A percentile compares a stretch with the other conserved stretches of the same genome.
Evolutionary conservation across 1,140 invertebrate species (phyloP).

Genomic region (Steinernema khuongi): DNA sequence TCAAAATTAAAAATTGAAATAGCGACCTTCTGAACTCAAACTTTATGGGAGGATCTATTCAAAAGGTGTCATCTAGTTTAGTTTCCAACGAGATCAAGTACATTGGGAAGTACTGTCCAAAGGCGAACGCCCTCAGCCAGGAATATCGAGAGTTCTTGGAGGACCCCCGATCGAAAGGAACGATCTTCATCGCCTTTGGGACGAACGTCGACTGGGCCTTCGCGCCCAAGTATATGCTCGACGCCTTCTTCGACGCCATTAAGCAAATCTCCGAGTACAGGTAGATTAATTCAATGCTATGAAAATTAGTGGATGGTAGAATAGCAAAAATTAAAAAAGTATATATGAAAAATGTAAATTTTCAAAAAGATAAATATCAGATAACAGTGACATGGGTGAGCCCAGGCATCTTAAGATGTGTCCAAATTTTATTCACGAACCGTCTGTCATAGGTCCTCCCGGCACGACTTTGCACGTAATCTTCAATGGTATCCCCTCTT

Average conservation of each 20-base stretch:
- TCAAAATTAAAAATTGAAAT: too few relatives aligned
- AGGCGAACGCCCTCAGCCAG: neutral
- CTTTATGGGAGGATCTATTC: neutral
- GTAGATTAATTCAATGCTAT: neutral
- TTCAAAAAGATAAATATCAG: too few relatives aligned
- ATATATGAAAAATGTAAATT: too few relatives aligned
- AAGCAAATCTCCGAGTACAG: slow-evolving; percentile 34
- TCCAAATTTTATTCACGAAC: too few relatives aligned
- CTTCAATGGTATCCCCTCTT: too few relatives aligned
- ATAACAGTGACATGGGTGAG: too few relatives aligned
- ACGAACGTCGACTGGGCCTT: slow-evolving; percentile 28
- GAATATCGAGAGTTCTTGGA: slow-evolving; percentile 36
- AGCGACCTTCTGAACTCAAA: too few relatives aligned
- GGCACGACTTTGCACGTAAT: too few relatives aligned
- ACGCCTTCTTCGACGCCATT: slow-evolving; percentile 33
- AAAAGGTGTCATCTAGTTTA: neutral
- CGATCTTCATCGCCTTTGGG: slow-evolving; percentile 41
- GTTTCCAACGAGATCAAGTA: neutral
- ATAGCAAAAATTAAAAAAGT: too few relatives aligned
- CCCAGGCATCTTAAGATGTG: too few relatives aligned
- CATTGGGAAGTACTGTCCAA: neutral
- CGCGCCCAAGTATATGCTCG: slow-evolving; percentile 26
- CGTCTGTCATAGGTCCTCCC: too few relatives aligned
- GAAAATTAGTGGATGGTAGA: too few relatives aligned
- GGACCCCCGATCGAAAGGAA: slow-evolving; percentile 39